Evolutionary conservation across 2,113 vertebrate species (phyloP), one percentile per base, ranked within the genome.

Genomic region (Oreotrochilus melanogaster): DNA sequence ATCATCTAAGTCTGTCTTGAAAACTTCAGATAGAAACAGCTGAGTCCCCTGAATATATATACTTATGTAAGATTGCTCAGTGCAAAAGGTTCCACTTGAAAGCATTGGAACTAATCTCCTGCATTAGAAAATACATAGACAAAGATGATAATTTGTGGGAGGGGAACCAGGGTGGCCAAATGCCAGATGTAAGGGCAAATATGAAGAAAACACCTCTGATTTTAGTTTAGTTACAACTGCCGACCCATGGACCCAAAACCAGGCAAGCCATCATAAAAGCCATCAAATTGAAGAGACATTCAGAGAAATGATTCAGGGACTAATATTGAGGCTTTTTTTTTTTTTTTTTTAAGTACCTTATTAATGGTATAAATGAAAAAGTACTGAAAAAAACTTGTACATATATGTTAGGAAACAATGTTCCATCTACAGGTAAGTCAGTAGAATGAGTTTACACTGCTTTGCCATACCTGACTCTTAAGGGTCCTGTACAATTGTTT

Each of bases 291-390:
- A 25, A 64, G 24, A 65, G 9, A 60, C 9, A 27, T 86, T 71
- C 43, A 75, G 65, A 51, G 0, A 0, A 83, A 53, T 30, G 22
- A 37, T 57, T 51, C 7, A 15, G 21, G 54, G 10, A 1, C 2
- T 78, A 45, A 22, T 67, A 47, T 22, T 39, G n/a, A 10, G 18
- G 3, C 4, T 5, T 76, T 5, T 8, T 72, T 72, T 94, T 86
- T 4, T 7, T 25, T 72, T 72, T 95, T 86, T 5, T 7, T 23
- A 73, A 56, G 5, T 56, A 22, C 14, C 57, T 60, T 2, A 67
- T 81, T 84, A 60, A 58, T 25, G 0, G 3, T 57, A 37, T 43
- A 8, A 53, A 72, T 72, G 1, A n/a, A 69, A 58, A 25, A 4
- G 2, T 28, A 8, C 22, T 35, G 9, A 67, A 89, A 89, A 89